A percentile compares a stretch with the other conserved stretches of the same genome.
Conservation (phyloP, 2,797 vertebrate species). For the Parauchenoglanis ngamensis region DNA sequence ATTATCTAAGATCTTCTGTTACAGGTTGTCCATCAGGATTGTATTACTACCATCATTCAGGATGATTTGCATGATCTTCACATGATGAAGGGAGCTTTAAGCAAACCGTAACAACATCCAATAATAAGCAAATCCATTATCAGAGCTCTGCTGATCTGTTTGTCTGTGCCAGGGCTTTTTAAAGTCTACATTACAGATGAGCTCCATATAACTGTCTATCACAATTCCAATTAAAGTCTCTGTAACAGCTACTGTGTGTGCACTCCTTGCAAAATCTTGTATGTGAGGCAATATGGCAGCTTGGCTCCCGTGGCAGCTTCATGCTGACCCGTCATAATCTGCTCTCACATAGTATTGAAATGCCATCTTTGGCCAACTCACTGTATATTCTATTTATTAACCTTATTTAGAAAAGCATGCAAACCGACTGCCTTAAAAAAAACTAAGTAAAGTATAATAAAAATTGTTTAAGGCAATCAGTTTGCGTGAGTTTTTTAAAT, state of each 20-base stretch:
- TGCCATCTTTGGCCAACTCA: not conserved
- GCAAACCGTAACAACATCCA: not conserved
- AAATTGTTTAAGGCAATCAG: too few relatives aligned
- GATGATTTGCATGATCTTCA: not conserved
- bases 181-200: constrained; percentile 28
- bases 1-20: not conserved
- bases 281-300: not conserved
- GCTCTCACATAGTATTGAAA: not conserved
- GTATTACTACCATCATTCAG: not conserved
- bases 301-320: not conserved
- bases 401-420: too few relatives aligned
- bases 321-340: not conserved
- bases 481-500: too few relatives aligned
- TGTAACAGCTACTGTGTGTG: constrained; percentile 21
- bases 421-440: too few relatives aligned
- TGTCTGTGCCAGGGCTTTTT: constrained; percentile 23
- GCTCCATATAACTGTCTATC: constrained; percentile 45
- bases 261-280: constrained; percentile 15
- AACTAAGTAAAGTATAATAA: too few relatives aligned
- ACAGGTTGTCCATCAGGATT: not conserved
- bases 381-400: too few relatives aligned
- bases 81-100: not conserved
- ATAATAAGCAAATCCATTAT: constrained; percentile 12
- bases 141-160: not conserved
- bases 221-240: constrained; percentile 38